phyloP scores from a whole-genome alignment of 2,888 invertebrate species.

The Dendrolimus pini region DNA sequence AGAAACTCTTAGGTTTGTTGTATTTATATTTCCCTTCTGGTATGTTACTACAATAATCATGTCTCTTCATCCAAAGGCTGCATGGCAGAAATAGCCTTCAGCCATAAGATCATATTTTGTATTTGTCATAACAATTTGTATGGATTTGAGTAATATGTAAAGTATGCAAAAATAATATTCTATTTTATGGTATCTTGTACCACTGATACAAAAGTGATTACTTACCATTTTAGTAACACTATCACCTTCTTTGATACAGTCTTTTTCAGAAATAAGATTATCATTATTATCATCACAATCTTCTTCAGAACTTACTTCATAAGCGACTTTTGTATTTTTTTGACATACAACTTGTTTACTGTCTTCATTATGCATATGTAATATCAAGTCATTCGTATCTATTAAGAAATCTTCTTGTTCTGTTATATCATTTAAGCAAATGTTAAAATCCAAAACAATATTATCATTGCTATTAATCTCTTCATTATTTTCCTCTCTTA shows the following conservation, averaged over 20 bases:
- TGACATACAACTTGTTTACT: neutral
- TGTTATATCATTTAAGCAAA: constrained; percentile 1
- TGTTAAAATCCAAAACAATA: constrained; percentile 19
- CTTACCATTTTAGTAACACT: neutral
- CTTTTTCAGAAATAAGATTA: neutral
- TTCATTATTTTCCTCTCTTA: constrained; percentile 11
- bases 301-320: neutral
- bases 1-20: no score
- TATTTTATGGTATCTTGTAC: no score
- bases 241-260: neutral
- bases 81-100: no score
- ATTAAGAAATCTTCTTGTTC: neutral
- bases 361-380: neutral
- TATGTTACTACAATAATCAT: no score
- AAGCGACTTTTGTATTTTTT: neutral
- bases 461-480: constrained; percentile 7
- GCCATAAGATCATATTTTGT: no score
- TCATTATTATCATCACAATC: neutral
- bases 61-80: no score
- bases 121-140: no score
- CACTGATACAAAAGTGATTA: neutral
- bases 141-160: no score
- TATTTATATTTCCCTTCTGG: no score
- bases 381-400: neutral
- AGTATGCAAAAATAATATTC: no score